Evolutionary conservation across 2,797 vertebrate species (phyloP), one percentile per base, ranked within the genome.

Genomic region (Pteropus rufus): DNA sequence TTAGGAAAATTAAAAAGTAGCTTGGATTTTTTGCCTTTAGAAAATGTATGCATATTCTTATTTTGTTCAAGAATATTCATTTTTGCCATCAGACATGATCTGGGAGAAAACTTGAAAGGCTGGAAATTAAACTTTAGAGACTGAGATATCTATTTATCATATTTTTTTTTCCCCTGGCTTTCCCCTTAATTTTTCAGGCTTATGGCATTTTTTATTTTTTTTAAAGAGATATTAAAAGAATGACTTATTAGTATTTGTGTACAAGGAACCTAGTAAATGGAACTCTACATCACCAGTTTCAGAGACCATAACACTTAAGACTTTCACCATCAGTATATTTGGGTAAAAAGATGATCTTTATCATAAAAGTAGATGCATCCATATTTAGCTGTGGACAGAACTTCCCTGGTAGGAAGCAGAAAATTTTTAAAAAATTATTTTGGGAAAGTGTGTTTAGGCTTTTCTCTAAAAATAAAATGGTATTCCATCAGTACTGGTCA

Each of bases 401-500:
- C 16, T 88, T 84, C 23, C 39, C 41, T 34, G 49, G 41, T 95
- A 89, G 88, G 60, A 83, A 93, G 62, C n/a, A 85, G 64, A 52
- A 56, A 86, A 77, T 54, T 72, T 36, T 64, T 11, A 10, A 34
- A 52, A 34, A 52, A 46, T 44, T 83, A 91, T 69, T 94, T 85
- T 64, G 29, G 72, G 49, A 85, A 93, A 93, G 52, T 86, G 14
- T 77, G 36, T 60, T 85, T 83, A 94, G 67, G 26, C 58, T 94
- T 94, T 79, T 95, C 83, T 62, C 87, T 95, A 96, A 97, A 94
- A 94, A 92, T 91, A 93, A 96, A 91, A 75, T 81, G 41, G 14
- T 36, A 73, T 96, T 94, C 94, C 84, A 92, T 64, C 80, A 70
- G 85, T 36, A 64, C 60, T 64, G 85, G 92, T 91, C 67, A 93